phyloP scores from a whole-genome alignment of 2,113 vertebrate species.

The Bos javanicus region DNA sequence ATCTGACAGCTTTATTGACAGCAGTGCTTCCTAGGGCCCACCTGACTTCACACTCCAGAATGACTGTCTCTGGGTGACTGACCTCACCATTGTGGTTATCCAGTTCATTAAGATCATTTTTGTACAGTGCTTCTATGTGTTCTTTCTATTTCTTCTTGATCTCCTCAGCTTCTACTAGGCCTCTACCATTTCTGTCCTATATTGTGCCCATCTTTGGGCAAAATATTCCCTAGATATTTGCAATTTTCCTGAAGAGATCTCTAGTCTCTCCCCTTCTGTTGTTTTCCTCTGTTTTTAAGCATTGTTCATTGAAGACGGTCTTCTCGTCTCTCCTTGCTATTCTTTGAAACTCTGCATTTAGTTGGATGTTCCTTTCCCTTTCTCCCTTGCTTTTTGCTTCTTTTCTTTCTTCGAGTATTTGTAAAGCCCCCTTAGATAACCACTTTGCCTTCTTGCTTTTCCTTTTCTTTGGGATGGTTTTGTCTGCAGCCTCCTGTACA shows the following conservation, averaged over 20 bases:
- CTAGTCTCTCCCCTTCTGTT: neutral
- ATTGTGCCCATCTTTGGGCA: neutral
- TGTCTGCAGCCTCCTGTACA: neutral
- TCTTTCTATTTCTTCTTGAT: neutral
- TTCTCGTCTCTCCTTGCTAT: neutral
- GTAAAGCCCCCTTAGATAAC: neutral
- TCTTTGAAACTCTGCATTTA: neutral
- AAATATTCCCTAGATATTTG: neutral
- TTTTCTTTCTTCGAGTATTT: neutral
- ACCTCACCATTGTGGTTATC: neutral
- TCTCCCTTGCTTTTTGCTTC: neutral
- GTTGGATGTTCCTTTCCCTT: neutral
- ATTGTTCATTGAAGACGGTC: neutral
- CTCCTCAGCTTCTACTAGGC: neutral
- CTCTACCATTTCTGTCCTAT: neutral
- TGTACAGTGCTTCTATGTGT: neutral
- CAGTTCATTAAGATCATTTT: neutral
- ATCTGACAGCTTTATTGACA: neutral
- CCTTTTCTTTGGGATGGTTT: neutral
- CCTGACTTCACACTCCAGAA: neutral
- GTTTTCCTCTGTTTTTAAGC: neutral
- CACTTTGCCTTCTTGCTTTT: neutral
- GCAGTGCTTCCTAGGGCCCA: neutral
- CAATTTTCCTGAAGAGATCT: neutral
- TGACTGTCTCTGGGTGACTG: neutral